Evolutionary conservation across 1,140 invertebrate species (phyloP).

Genomic region (Cheumatopsyche charites): DNA sequence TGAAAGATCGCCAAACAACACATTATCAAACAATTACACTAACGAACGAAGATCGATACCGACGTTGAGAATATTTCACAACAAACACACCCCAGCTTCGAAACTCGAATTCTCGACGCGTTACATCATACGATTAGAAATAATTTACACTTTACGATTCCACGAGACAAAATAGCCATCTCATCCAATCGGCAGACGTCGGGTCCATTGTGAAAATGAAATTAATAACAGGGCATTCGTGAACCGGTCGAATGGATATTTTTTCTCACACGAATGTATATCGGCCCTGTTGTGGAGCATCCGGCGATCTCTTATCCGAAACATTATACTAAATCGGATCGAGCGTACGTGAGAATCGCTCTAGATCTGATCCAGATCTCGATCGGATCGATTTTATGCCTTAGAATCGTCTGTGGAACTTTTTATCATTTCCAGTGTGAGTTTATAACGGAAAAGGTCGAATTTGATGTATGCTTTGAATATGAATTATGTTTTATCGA

Average conservation of each 20-base stretch:
- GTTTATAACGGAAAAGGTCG: neutral
- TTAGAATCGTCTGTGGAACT: neutral
- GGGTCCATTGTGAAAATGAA: neutral
- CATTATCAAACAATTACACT: no score
- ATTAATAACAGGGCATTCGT: slow-evolving; percentile 1
- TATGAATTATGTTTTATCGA: no score
- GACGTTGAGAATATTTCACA: no score
- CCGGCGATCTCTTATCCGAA: neutral
- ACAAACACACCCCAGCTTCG: neutral
- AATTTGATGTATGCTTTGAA: neutral
- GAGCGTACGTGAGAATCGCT: slow-evolving; percentile 42
- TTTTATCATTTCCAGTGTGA: neutral
- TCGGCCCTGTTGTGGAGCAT: slow-evolving; percentile 9
- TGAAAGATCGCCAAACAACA: no score
- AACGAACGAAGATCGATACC: no score
- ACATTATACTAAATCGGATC: no score
- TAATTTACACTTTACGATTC: neutral
- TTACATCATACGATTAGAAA: no score
- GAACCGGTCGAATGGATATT: neutral
- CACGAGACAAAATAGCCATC: neutral
- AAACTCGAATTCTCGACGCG: neutral
- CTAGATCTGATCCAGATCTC: slow-evolving; percentile 30
- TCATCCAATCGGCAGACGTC: no score
- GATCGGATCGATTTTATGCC: slow-evolving; percentile 42
- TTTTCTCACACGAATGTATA: neutral